Percentiles rank a stretch among this genome's conserved stretches.
Conservation (phyloP, 2,888 invertebrate species). For the Leucophora obtusa region DNA sequence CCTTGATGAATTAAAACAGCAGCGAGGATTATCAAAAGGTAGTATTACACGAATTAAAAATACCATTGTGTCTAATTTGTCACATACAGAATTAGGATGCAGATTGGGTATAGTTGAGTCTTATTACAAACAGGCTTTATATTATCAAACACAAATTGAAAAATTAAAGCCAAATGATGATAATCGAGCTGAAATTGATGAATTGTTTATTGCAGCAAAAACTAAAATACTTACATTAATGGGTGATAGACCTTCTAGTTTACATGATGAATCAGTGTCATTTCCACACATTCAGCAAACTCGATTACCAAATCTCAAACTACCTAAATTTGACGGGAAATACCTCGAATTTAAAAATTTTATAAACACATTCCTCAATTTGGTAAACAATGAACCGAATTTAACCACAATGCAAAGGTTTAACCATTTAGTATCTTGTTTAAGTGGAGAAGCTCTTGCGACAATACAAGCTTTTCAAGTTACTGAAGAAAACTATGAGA, state of each 20-base stretch:
- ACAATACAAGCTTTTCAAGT: slow-evolving; percentile 35
- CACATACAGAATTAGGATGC: slow-evolving; percentile 35
- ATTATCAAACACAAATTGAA: slow-evolving; percentile 30
- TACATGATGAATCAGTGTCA: slow-evolving; percentile 8
- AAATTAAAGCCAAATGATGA: slow-evolving; percentile 5
- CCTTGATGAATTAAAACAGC: slow-evolving; percentile 29
- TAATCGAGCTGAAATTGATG: slow-evolving; percentile 30
- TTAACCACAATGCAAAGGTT: not conserved
- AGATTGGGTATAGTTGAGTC: slow-evolving; percentile 43
- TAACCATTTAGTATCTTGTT: slow-evolving; percentile 27
- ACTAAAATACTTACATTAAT: slow-evolving; percentile 16
- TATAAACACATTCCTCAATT: slow-evolving; percentile 32
- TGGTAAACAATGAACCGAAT: slow-evolving; percentile 15
- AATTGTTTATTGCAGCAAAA: slow-evolving; percentile 31
- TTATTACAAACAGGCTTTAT: slow-evolving; percentile 34
- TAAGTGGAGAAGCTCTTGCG: slow-evolving; percentile 35
- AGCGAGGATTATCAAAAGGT: slow-evolving; percentile 12
- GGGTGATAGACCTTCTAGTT: not conserved
- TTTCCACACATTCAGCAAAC: slow-evolving; percentile 25
- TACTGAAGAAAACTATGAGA: slow-evolving; percentile 36
- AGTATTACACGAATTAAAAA: slow-evolving; percentile 36
- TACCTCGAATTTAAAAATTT: slow-evolving; percentile 49
- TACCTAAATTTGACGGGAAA: slow-evolving; percentile 48
- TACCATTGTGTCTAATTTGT: slow-evolving; percentile 15
- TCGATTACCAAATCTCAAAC: slow-evolving; percentile 20